These are phyloP conservation scores for Epiblema foenella DNA, from an alignment of 2,888 invertebrate genomes.

Conservation along the genomic window DNA sequence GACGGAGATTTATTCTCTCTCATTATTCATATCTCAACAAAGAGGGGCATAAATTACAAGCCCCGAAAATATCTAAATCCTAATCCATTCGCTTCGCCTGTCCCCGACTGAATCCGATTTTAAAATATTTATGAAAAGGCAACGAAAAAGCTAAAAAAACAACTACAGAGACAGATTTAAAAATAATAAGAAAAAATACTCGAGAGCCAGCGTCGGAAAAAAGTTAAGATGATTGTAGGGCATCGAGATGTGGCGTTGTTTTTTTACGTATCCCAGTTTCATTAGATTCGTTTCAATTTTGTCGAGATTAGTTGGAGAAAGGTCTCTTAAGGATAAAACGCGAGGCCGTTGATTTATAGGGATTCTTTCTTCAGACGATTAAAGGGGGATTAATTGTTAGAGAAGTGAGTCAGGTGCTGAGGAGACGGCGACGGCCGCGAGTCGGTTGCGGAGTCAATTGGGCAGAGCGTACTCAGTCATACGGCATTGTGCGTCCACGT, in stretches of 20 bases:
- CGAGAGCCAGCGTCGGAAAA: constrained; percentile 79
- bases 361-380: constrained; percentile 70
- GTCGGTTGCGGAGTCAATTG: constrained; percentile 43
- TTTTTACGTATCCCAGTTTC: constrained; percentile 78
- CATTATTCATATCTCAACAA: constrained; percentile 83
- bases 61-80: constrained; percentile 83
- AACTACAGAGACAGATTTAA: constrained; percentile 78
- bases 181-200: constrained; percentile 73
- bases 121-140: constrained; percentile 84
- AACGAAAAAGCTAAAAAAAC: constrained; percentile 67
- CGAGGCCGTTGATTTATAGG: constrained; percentile 80
- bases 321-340: constrained; percentile 78
- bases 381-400: constrained; percentile 74
- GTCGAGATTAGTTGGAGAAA: constrained; percentile 80
- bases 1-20: constrained; percentile 66
- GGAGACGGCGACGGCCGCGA: constrained; percentile 47
- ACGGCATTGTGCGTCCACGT: constrained; percentile 62
- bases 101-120: constrained; percentile 82
- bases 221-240: constrained; percentile 82
- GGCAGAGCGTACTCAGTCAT: constrained; percentile 30
- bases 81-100: constrained; percentile 83
- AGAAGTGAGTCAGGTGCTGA: constrained; percentile 54
- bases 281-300: constrained; percentile 83
- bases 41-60: constrained; percentile 82
- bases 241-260: constrained; percentile 71